Conservation (phyloP, 2,113 vertebrate genomes). For the Notarius lentiginosus region DNA sequence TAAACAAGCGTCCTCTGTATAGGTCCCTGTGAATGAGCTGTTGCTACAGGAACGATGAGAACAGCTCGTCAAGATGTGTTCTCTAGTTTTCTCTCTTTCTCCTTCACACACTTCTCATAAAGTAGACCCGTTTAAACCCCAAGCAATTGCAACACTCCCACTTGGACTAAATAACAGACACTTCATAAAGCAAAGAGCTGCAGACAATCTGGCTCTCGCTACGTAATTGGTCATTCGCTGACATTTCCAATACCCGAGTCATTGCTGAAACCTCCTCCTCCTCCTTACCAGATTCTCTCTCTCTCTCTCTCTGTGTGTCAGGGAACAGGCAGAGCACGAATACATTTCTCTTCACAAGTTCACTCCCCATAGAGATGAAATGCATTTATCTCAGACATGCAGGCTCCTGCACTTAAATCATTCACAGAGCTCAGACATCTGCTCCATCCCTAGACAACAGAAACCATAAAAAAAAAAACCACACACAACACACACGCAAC, state of each 20-base stretch:
- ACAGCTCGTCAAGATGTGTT: background rate
- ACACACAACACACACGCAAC: slow-evolving; percentile 28
- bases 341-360: slow-evolving; percentile 52
- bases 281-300: slow-evolving; percentile 51
- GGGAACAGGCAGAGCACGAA: slow-evolving; percentile 46
- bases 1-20: background rate
- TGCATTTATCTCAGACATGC: slow-evolving; percentile 53
- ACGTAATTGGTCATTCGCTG: slow-evolving; percentile 48
- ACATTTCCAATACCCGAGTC: slow-evolving; percentile 49
- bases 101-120: background rate
- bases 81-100: background rate
- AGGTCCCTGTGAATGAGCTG: background rate
- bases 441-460: slow-evolving; percentile 44
- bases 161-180: slow-evolving; percentile 33
- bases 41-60: background rate
- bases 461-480: slow-evolving; percentile 48
- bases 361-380: slow-evolving; percentile 54
- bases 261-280: slow-evolving; percentile 37
- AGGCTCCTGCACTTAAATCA: slow-evolving; percentile 56
- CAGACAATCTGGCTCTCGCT: slow-evolving; percentile 47
- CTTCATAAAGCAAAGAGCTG: slow-evolving; percentile 40
- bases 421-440: slow-evolving; percentile 53
- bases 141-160: slow-evolving; percentile 18
- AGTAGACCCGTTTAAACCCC: slow-evolving; percentile 7
- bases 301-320: slow-evolving; percentile 19